Percentiles rank a stretch among this genome's conserved stretches.
Conservation (phyloP, 2,113 vertebrate species). For the Leucoraja erinaceus region DNA sequence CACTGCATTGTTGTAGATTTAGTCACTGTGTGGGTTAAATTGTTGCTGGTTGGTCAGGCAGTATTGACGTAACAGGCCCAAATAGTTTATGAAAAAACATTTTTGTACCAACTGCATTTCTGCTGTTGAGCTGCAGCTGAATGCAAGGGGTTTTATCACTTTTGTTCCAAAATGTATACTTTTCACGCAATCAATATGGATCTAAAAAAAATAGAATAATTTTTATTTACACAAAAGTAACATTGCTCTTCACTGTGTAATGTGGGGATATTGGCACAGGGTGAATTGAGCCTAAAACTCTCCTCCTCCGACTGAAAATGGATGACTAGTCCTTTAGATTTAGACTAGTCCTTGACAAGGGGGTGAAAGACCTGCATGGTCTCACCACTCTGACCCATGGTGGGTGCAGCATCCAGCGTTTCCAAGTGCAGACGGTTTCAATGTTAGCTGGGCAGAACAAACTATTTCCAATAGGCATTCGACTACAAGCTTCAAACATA, state of each 20-base stretch:
- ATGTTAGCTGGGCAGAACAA: too few relatives aligned
- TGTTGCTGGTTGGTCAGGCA: too few relatives aligned
- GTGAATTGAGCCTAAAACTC: too few relatives aligned
- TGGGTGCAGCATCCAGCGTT: too few relatives aligned
- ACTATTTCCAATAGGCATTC: not conserved
- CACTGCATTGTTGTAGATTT: too few relatives aligned
- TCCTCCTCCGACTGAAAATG: too few relatives aligned
- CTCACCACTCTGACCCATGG: too few relatives aligned
- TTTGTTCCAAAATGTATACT: not conserved
- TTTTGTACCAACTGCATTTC: not conserved
- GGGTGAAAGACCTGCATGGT: too few relatives aligned
- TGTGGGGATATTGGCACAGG: not conserved
- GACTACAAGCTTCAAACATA: not conserved
- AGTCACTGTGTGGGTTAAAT: too few relatives aligned
- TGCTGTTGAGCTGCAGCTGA: not conserved
- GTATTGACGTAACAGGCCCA: not conserved
- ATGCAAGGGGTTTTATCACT: not conserved
- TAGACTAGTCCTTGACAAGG: too few relatives aligned
- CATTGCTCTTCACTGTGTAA: not conserved
- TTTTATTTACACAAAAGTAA: not conserved
- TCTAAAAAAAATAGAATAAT: constrained; percentile 1
- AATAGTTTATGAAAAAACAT: not conserved
- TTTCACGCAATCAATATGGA: not conserved
- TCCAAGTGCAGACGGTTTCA: too few relatives aligned
- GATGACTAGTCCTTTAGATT: too few relatives aligned